These are phyloP conservation scores for Karalla daura DNA, from an alignment of 2,797 vertebrate species.

Conservation along the genomic window DNA sequence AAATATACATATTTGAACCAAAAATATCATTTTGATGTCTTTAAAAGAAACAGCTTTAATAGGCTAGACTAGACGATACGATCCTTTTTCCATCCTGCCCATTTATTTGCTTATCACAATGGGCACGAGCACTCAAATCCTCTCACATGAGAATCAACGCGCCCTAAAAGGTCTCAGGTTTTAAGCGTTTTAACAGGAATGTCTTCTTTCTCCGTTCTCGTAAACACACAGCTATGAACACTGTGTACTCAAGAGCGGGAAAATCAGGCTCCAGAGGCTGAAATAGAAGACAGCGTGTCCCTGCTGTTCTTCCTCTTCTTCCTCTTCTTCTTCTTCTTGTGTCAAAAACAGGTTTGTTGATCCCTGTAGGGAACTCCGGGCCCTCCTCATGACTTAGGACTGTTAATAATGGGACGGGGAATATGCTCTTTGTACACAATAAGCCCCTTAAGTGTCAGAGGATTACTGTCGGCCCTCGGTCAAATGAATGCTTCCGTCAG, in stretches of 20 bases:
- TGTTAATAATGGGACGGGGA: not conserved
- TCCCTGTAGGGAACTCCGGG: not conserved
- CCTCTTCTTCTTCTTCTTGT: too few species aligned
- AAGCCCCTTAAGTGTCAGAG: not conserved
- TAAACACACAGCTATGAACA: not conserved
- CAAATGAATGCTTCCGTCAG: not conserved
- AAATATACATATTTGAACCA: too few species aligned
- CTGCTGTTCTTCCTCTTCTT: too few species aligned
- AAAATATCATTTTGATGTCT: too few species aligned
- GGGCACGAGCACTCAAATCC: not conserved
- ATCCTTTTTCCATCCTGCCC: too few species aligned
- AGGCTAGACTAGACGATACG: too few species aligned
- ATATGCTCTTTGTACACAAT: not conserved
- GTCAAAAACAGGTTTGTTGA: conserved; percentile 14
- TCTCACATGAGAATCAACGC: conserved; percentile 16
- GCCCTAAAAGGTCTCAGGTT: conserved; percentile 44
- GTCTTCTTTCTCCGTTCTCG: not conserved
- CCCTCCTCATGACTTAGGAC: not conserved
- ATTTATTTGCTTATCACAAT: not conserved
- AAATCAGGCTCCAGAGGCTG: not conserved
- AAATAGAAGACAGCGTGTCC: too few species aligned
- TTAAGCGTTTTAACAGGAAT: conserved; percentile 16
- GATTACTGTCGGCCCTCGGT: not conserved
- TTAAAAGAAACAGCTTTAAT: too few species aligned
- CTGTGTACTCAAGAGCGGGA: not conserved